Evolutionary conservation across 2,113 vertebrate species (phyloP).

Genomic region (Tonatia bakeri): DNA sequence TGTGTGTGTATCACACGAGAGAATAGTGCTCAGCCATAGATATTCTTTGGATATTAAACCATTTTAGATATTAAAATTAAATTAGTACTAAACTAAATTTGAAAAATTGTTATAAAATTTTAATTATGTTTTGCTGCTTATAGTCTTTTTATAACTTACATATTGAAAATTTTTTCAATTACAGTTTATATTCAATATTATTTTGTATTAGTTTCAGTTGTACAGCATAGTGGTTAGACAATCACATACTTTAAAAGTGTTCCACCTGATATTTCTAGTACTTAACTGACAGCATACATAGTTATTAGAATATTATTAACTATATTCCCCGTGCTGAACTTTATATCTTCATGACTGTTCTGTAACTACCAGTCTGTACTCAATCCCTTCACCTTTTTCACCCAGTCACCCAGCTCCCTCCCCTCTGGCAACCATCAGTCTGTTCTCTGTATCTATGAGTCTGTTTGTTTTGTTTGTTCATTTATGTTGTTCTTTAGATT

Average conservation of each 20-base stretch:
- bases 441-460: not conserved
- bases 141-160: not conserved
- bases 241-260: no score
- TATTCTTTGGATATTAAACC: constrained; percentile 27
- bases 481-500: not conserved
- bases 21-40: not conserved
- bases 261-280: no score
- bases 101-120: constrained; percentile 1
- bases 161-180: not conserved
- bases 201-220: no score
- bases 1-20: not conserved
- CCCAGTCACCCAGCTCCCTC: no score
- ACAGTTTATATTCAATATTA: not conserved
- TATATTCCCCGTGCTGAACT: no score
- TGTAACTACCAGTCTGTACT: no score
- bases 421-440: not conserved
- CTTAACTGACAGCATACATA: no score
- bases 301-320: no score
- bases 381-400: no score
- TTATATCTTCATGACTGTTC: no score
- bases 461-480: not conserved
- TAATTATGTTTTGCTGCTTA: not conserved
- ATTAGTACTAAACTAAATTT: constrained; percentile 17
- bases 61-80: constrained; percentile 21
- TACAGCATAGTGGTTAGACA: no score